A percentile compares a stretch with the other conserved stretches of the same genome.
Evolutionary conservation across 2,888 invertebrate species (phyloP).

Genomic region (Blastobasis adustella): DNA sequence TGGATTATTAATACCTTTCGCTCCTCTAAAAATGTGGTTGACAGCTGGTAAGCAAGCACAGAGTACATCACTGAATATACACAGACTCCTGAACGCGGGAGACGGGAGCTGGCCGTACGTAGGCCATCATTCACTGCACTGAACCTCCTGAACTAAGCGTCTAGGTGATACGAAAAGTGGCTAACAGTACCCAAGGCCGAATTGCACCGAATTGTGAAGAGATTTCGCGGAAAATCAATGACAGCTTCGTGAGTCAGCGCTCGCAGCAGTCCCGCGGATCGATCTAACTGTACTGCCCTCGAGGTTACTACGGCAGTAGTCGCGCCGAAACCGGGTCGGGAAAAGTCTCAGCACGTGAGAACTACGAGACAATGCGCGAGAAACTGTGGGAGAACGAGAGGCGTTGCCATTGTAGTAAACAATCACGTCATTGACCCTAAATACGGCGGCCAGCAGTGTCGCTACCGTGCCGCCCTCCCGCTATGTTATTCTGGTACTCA

Average conservation of each 20-base stretch:
- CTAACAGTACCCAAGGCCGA: not conserved
- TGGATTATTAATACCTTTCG: conserved; percentile 40
- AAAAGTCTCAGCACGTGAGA: conserved; percentile 58
- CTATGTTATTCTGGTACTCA: conserved; percentile 26
- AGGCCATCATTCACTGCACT: conserved; percentile 34
- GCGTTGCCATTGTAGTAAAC: conserved; percentile 75
- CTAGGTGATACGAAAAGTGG: not conserved
- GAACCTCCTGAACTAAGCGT: not conserved
- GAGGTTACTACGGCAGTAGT: no score
- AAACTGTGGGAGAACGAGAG: conserved; percentile 70
- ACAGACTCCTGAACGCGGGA: conserved; percentile 36
- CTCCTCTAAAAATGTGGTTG: conserved; percentile 59
- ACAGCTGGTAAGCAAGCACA: conserved; percentile 58
- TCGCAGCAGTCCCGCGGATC: conserved; percentile 22
- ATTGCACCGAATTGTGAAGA: conserved; percentile 13
- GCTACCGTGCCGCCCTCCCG: not conserved
- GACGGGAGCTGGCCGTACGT: conserved; percentile 23
- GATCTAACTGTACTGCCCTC: conserved; percentile 26
- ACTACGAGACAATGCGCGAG: conserved; percentile 60
- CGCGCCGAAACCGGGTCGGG: conserved; percentile 31
- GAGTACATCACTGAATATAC: conserved; percentile 56
- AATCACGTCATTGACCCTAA: conserved; percentile 69
- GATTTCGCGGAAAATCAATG: conserved; percentile 39
- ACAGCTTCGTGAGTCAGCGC: conserved; percentile 35
- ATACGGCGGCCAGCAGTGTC: conserved; percentile 24